A percentile compares a stretch with the other conserved stretches of the same genome.
These are phyloP conservation scores for human (Homo sapiens) DNA, from an alignment of 2,113 vertebrate species.

Conservation along the genomic window DNA sequence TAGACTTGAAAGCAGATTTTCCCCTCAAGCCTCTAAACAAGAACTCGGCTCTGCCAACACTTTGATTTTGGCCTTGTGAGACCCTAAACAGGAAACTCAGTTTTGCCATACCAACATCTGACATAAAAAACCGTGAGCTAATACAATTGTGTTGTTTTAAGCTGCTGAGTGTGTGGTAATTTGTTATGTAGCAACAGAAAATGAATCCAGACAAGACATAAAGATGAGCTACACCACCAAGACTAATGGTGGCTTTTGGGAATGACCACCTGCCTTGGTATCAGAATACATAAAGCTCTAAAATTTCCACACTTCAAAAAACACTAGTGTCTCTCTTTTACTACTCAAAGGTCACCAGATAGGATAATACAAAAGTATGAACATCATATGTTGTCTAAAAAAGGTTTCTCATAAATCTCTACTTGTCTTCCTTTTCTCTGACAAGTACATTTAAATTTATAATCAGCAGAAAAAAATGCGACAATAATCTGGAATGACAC, in stretches of 20 bases:
- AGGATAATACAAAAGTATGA: neutral
- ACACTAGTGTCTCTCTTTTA: neutral
- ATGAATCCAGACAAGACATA: neutral
- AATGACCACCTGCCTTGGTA: neutral
- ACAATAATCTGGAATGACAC: neutral
- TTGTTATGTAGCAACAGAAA: neutral
- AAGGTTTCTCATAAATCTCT: neutral
- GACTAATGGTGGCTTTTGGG: neutral
- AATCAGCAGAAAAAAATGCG: neutral
- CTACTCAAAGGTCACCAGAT: neutral
- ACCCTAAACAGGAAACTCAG: neutral
- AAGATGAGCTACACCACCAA: neutral
- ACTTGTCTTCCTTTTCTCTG: neutral
- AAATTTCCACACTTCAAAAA: conserved; percentile 19
- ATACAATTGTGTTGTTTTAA: neutral
- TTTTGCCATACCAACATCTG: neutral
- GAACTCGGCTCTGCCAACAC: neutral
- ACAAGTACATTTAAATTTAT: neutral
- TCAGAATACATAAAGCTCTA: neutral
- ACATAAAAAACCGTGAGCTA: neutral
- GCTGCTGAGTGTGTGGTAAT: neutral
- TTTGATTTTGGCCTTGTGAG: neutral
- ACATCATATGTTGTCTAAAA: neutral
- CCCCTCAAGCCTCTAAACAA: neutral
- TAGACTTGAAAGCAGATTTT: neutral